Evolutionary conservation across 2,888 invertebrate species (phyloP).

Genomic region (Phania funesta): DNA sequence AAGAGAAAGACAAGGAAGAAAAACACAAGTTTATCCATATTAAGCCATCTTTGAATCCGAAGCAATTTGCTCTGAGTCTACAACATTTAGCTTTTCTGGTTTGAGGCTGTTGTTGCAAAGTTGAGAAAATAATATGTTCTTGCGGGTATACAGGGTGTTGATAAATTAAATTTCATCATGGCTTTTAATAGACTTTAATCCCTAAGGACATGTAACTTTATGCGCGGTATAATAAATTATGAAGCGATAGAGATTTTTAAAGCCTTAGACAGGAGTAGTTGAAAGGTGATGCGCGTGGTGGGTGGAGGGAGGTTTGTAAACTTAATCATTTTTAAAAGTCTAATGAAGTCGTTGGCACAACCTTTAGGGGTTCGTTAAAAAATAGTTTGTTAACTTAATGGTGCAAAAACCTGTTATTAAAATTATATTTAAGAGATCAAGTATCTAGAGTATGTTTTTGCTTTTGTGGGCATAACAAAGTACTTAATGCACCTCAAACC

Average conservation of each 20-base stretch:
- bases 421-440: too few species aligned
- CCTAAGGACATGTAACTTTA: slow-evolving; percentile 10
- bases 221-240: slow-evolving; percentile 1
- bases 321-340: too few species aligned
- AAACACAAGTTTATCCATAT: slow-evolving; percentile 16
- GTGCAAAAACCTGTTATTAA: too few species aligned
- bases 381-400: too few species aligned
- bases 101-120: slow-evolving; percentile 7
- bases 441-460: too few species aligned
- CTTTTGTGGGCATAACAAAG: too few species aligned
- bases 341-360: too few species aligned
- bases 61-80: slow-evolving; percentile 37
- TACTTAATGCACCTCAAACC: too few species aligned
- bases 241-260: not conserved
- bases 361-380: too few species aligned
- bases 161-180: slow-evolving; percentile 46
- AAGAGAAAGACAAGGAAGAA: not conserved
- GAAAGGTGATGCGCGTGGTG: not conserved
- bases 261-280: too few species aligned
- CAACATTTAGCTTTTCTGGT: not conserved
- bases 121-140: not conserved
- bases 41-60: slow-evolving; percentile 29
- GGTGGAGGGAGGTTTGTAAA: not conserved
- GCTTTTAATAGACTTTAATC: slow-evolving; percentile 22
- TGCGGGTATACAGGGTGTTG: not conserved